Evolutionary conservation across 2,797 vertebrate species (phyloP).

Genomic region (Clarias pachynema): DNA sequence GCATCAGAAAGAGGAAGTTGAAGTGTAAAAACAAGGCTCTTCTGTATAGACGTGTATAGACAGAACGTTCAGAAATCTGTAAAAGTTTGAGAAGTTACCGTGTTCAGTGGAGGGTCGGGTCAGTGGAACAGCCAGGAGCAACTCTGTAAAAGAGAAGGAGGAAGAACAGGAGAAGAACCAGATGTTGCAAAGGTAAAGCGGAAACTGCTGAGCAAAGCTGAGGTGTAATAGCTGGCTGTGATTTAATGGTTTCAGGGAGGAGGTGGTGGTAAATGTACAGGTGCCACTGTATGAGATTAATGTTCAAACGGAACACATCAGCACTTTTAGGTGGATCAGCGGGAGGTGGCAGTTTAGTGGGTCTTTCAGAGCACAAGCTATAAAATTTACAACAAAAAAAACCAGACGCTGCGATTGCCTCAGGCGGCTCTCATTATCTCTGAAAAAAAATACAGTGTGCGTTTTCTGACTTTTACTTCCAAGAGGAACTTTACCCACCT

Average conservation of each 20-base stretch:
- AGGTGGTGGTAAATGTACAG: conserved; percentile 38
- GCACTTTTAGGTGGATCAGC: conserved; percentile 52
- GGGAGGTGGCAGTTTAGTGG: conserved; percentile 44
- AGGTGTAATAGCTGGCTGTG: conserved; percentile 41
- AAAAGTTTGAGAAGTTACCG: conserved; percentile 63
- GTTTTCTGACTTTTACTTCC: conserved; percentile 18
- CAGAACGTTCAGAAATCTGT: neutral
- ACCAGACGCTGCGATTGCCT: conserved; percentile 28
- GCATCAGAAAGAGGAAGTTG: conserved; percentile 16
- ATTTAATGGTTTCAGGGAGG: conserved; percentile 44
- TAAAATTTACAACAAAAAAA: conserved; percentile 60
- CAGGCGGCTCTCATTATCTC: conserved; percentile 52
- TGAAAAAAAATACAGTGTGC: conserved; percentile 15
- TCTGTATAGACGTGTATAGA: no score
- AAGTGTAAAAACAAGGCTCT: neutral
- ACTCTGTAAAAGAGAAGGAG: conserved; percentile 58
- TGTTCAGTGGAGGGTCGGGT: conserved; percentile 63
- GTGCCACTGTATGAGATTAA: conserved; percentile 62
- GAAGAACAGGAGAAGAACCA: conserved; percentile 40
- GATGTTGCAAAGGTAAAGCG: conserved; percentile 54
- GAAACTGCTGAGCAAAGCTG: conserved; percentile 56
- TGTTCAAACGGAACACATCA: conserved; percentile 60
- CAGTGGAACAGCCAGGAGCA: conserved; percentile 73
- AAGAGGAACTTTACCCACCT: neutral
- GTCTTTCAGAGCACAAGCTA: conserved; percentile 39